Evolutionary conservation across 2,888 invertebrate genomes (phyloP), one percentile per base, ranked within the genome.

Genomic region (Volucella zonaria): DNA sequence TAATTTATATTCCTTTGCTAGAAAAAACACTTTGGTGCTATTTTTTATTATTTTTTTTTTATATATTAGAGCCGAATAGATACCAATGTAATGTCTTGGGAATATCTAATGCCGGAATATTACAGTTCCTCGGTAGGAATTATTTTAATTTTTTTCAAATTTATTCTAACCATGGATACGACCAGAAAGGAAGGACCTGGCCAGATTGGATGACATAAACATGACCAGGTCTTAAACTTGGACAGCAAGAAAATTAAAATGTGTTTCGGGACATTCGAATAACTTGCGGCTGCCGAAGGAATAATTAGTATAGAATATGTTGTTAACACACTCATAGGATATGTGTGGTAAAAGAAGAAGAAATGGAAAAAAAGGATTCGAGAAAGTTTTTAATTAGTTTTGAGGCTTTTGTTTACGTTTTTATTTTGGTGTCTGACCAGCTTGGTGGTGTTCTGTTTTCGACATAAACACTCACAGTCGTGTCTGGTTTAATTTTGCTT

Each of bases 331-430:
- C 10, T 47, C 14, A 43, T 40, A 43, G 10, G 6, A 31, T 31
- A 31, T 31, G 1, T 10, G 23, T n/a, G 38, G 18, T 40, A 31
- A 47, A 15, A 58, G 3, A 40, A 31, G 14, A 67, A 74, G 68
- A 78, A 74, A 68, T 23, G 47, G 1, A 40, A 31, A 10, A 74
- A 78, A 74, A 68, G 31, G 47, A 62, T 14, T 66, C 14, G 49
- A 23, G 64, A 67, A 85, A 85, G 80, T 80, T 85, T 85, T 80
- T 85, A 85, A 85, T 85, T 85, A 80, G 83, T 85, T 85, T 85
- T 85, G 83, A 73, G 80, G 83, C 80, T 83, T 80, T 59, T 15
- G 64, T 61, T 70, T 56, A 64, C 38, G 64, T 80, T 47, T 64
- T 14, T 11, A 38, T 67, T 66, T 61, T 38, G 11, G 38, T 45